phyloP scores from a whole-genome alignment of 2,797 vertebrate genomes.

The Pseudomugil gertrudae region DNA sequence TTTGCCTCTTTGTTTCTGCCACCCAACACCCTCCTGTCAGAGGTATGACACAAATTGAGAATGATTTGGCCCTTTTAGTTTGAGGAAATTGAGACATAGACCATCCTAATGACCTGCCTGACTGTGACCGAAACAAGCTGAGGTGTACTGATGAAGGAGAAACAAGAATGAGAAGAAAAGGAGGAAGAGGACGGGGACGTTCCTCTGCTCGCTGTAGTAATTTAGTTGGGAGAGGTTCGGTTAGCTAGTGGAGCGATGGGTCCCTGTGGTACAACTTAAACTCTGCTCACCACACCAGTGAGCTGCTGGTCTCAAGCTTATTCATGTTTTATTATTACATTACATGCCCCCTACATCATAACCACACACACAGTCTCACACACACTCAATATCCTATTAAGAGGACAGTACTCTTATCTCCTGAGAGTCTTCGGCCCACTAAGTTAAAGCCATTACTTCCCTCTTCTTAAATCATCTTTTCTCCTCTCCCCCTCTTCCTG shows the following conservation, averaged over 20 bases:
- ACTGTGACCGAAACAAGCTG: slow-evolving; percentile 29
- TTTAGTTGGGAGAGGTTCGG: slow-evolving; percentile 65
- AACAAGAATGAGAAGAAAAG: slow-evolving; percentile 50
- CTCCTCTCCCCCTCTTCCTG: slow-evolving; percentile 21
- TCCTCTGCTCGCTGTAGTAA: slow-evolving; percentile 59
- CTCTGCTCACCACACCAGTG: slow-evolving; percentile 64
- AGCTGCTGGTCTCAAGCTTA: slow-evolving; percentile 66
- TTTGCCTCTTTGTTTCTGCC: not conserved
- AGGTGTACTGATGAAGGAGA: slow-evolving; percentile 37
- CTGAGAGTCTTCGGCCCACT: slow-evolving; percentile 62
- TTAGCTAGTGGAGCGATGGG: slow-evolving; percentile 67
- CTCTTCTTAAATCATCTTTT: slow-evolving; percentile 62
- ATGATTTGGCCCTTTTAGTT: slow-evolving; percentile 1
- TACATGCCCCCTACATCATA: slow-evolving; percentile 68
- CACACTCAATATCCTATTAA: slow-evolving; percentile 72
- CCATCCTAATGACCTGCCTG: slow-evolving; percentile 37
- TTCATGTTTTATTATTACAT: slow-evolving; percentile 76
- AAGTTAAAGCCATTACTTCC: slow-evolving; percentile 71
- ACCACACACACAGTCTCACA: slow-evolving; percentile 53
- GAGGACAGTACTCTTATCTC: slow-evolving; percentile 69
- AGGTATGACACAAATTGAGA: slow-evolving; percentile 9
- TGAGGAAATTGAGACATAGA: slow-evolving; percentile 11
- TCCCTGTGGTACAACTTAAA: slow-evolving; percentile 70
- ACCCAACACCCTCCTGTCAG: not conserved
- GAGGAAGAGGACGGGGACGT: slow-evolving; percentile 35